Base-by-base conservation (phyloP, 37 sponge, comb jelly and placozoan genomes). In the Hexactinellida sp. region DNA sequence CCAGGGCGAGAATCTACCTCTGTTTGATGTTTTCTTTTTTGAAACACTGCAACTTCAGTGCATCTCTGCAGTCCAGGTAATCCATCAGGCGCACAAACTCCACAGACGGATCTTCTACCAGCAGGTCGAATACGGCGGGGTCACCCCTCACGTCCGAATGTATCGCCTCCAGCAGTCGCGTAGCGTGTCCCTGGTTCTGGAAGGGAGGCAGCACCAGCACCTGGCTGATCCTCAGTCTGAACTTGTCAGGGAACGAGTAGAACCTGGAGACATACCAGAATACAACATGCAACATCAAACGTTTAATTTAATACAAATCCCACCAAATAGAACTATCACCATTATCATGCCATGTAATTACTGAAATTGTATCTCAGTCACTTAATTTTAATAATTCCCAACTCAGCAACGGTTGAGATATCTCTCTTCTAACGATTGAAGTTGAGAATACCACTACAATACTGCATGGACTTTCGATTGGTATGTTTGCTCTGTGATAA, bases 71-170 rank as follows among this genome's bases (percentile, higher is more conserved):
- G 86, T 98, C 99, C 23, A 98, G 89, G 55, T 89, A 92, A 89
- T 98, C 94, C 37, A 96, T 88, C 37, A 91, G 52, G 1, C 84
- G 84, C 19, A 71, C 55, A 39, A 98, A 98, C 24, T 93, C 92
- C 28, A 92, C 94, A 37, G 95, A 94, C 0, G 95, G 99, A 83
- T 98, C 99, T 55, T 98, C 99, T 36, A 94, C 96, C 85, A 86
- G 10, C n/a, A 37, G 30, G n/a, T 87, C 38, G 13, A 83, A 38
- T 19, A 38, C 38, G 1, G 39, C 3, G 21, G 19, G 1, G 21
- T 83, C 39, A 28, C 38, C 39, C 1, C 19, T 19, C 24, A 83
- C 23, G 10, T 83, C 38, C 25, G 37, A 10, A 13, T 30, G 23
- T 16, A 38, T 10, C 24, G 84, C 23, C 25, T 28, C 88, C 34